Conservation (phyloP, 2,888 invertebrate species). For the Polyommatus icarus region DNA sequence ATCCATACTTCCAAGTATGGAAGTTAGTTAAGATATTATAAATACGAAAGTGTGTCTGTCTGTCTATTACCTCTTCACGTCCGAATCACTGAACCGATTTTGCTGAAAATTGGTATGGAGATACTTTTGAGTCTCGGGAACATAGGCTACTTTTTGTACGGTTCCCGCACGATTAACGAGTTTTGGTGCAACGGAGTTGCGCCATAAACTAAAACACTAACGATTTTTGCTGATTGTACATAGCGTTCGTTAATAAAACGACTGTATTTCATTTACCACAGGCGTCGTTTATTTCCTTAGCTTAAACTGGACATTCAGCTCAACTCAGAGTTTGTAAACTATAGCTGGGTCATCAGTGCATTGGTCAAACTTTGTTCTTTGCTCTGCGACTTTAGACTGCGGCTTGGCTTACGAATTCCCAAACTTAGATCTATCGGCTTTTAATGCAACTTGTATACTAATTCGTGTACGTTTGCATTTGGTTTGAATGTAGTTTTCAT, state of each 20-base stretch:
- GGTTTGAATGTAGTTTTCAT: background rate
- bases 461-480: background rate
- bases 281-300: constrained; percentile 1
- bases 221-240: background rate
- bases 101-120: no score
- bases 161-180: no score
- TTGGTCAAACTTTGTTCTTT: constrained; percentile 18
- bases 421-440: constrained; percentile 3
- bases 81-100: no score
- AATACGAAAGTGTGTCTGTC: no score
- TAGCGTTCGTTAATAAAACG: background rate
- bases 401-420: constrained; percentile 3
- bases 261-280: background rate
- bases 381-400: constrained; percentile 1
- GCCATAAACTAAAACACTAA: background rate
- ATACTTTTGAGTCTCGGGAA: no score
- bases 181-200: no score
- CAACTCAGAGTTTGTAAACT: background rate
- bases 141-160: no score
- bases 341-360: constrained; percentile 9
- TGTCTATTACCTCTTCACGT: no score
- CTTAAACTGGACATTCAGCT: constrained; percentile 13
- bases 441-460: background rate
- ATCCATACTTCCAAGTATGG: no score
- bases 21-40: no score